phyloP scores from a whole-genome alignment of 2,797 vertebrate species.

The Phoxinus dragarum region DNA sequence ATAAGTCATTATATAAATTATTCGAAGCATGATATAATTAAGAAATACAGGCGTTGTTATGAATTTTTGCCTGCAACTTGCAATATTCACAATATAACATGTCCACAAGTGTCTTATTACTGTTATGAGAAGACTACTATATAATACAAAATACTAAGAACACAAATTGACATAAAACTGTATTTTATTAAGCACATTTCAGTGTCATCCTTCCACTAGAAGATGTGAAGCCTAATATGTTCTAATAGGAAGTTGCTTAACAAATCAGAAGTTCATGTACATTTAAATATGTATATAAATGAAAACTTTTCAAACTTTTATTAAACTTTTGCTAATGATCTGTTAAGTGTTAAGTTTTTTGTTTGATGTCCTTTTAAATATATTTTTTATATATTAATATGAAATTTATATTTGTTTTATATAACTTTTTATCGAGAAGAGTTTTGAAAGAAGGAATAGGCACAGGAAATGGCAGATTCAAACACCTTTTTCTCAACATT shows the following conservation, averaged over 20 bases:
- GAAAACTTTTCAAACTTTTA: background rate
- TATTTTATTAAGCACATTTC: background rate
- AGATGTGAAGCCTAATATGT: background rate
- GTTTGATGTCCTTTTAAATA: background rate
- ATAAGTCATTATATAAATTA: constrained; percentile 8
- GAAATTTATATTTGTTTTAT: background rate
- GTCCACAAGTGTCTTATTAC: background rate
- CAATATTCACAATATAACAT: background rate
- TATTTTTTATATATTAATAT: too few species aligned
- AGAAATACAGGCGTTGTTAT: background rate
- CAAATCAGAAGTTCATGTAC: background rate
- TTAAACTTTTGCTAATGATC: background rate
- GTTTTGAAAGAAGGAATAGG: background rate
- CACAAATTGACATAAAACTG: background rate
- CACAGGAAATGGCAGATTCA: background rate
- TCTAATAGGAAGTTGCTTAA: background rate
- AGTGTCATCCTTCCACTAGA: background rate
- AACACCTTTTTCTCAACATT: background rate
- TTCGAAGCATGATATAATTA: constrained; percentile 1
- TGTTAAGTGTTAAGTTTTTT: background rate
- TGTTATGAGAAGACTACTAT: background rate
- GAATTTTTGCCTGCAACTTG: background rate
- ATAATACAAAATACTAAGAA: background rate
- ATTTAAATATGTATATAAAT: background rate
- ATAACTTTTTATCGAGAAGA: background rate